Evolutionary conservation across 1,140 invertebrate species (phyloP).

Genomic region (Adelges cooleyi): DNA sequence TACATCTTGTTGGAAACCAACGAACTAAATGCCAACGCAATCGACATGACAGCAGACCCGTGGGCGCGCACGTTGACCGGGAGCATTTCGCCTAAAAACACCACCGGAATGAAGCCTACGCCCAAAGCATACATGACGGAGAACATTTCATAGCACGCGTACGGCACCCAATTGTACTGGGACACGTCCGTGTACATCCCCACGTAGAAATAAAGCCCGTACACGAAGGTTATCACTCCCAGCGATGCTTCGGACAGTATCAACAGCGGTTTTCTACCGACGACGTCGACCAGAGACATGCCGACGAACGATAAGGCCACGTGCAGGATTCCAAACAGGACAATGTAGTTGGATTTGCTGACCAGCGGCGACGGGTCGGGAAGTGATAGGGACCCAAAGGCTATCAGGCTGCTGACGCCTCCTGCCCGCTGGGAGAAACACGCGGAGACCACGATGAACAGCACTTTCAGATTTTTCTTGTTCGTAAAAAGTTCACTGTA

Average conservation of each 20-base stretch:
- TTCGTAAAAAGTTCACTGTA: constrained; percentile 28
- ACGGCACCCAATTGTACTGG: constrained; percentile 29
- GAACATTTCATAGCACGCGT: constrained; percentile 28
- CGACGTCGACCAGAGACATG: constrained; percentile 35
- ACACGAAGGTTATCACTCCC: constrained; percentile 24
- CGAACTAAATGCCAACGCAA: constrained; percentile 31
- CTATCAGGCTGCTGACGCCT: constrained; percentile 61
- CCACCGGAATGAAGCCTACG: constrained; percentile 35
- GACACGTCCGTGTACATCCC: background rate
- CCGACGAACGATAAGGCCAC: constrained; percentile 33
- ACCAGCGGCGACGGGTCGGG: constrained; percentile 38
- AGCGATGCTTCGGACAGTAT: constrained; percentile 35
- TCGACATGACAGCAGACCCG: constrained; percentile 33
- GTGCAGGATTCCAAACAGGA: constrained; percentile 35
- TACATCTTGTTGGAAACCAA: constrained; percentile 34
- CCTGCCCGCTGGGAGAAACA: constrained; percentile 62
- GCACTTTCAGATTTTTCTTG: constrained; percentile 41
- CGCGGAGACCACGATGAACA: constrained; percentile 50
- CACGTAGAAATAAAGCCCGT: constrained; percentile 29
- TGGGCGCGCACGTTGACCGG: constrained; percentile 34
- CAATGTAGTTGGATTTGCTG: background rate
- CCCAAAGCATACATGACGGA: constrained; percentile 33
- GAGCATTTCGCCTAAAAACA: constrained; percentile 35
- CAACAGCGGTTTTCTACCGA: constrained; percentile 40
- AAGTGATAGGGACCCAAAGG: constrained; percentile 63